Base-by-base conservation (phyloP, 2,888 invertebrate genomes). In the Deilephila porcellus region DNA sequence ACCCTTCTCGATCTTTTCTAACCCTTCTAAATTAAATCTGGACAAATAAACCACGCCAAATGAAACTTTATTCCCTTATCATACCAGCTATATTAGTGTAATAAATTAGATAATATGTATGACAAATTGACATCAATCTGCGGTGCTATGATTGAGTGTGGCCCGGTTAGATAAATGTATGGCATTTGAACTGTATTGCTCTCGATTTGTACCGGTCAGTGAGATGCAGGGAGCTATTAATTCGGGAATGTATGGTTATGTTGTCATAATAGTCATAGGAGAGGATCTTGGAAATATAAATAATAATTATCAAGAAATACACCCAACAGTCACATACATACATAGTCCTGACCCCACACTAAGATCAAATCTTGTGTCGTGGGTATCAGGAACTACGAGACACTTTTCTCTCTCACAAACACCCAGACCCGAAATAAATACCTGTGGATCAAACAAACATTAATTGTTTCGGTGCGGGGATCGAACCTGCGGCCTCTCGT, bases 141-240 rank as follows among this genome's bases (percentile, higher is more conserved):
- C 64, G 73, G 72, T 74, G 73, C 76, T 83, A 84, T 83, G 84
- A 87, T 85, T 82, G 81, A 86, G 81, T 77, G 78, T 80, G 77
- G 74, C 74, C 75, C 77, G 74, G 72, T 72, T 32, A 77, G 84
- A 86, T 82, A 85, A 86, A 86, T 85, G 77, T 76, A 76, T 71
- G 71, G 79, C 78, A 80, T 85, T 84, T 78, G 77, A 76, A 74
- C 74, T 77, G 73, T 74, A 78, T 74, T 78, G 70, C 74, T 78
- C 64, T 70, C 74, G 79, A 83, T 86, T 84, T 83, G 83, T 85
- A 80, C 79, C 78, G 84, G 84, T 81, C 82, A 82, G 76, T 80
- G 76, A 80, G 81, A 79, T 80, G 72, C 74, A 79, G 74, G 72
- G 71, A 74, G 59, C 78, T 77, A 81, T 83, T 76, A 60, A 29